Evolutionary conservation across 2,113 vertebrate genomes (phyloP).

Genomic region (Rattus rattus): DNA sequence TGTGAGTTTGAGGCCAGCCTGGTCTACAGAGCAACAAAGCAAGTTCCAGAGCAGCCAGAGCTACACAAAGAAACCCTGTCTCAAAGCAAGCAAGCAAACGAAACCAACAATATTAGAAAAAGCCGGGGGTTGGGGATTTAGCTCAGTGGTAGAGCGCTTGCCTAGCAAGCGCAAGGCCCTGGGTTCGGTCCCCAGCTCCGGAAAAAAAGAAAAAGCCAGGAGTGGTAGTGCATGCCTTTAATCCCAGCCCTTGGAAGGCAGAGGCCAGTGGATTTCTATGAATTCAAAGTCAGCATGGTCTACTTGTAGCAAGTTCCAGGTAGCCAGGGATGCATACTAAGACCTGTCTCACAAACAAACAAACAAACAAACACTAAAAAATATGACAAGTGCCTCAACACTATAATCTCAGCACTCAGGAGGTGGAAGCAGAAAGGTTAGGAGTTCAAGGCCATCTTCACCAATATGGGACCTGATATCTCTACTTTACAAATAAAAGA

Average conservation of each 20-base stretch:
- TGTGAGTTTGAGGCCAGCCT: not conserved
- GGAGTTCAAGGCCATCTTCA: not conserved
- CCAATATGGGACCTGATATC: not conserved
- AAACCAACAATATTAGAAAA: not conserved
- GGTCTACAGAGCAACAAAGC: not conserved
- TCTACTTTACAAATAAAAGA: conserved; percentile 32
- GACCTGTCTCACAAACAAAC: not conserved
- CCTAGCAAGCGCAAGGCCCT: too few species aligned
- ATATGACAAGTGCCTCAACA: not conserved
- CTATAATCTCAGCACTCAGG: not conserved
- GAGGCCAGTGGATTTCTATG: not conserved
- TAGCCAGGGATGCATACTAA: not conserved
- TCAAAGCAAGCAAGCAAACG: not conserved
- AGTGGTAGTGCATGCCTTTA: not conserved
- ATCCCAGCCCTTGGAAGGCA: not conserved
- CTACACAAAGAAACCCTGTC: not conserved
- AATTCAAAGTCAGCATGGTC: not conserved
- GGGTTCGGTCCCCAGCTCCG: too few species aligned
- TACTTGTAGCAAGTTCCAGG: not conserved
- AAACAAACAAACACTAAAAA: not conserved
- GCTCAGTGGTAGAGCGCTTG: too few species aligned
- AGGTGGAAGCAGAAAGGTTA: not conserved
- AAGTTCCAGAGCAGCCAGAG: not conserved
- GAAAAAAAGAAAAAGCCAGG: not conserved
- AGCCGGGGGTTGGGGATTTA: too few species aligned